A percentile compares a stretch with the other conserved stretches of the same genome.
Evolutionary conservation across 2,888 invertebrate genomes (phyloP).

Genomic region (Apodemia hepburni): DNA sequence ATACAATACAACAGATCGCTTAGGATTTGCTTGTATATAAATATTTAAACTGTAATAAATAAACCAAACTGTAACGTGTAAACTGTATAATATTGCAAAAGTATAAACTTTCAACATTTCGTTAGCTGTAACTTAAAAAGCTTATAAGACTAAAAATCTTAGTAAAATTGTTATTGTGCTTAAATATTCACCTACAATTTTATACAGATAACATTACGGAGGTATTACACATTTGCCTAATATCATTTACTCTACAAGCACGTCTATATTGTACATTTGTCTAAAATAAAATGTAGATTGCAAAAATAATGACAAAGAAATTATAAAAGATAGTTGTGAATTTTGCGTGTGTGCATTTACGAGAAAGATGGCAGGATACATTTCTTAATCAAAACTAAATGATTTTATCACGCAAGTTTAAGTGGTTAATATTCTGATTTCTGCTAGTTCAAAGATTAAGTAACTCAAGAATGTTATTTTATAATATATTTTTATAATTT

Average conservation of each 20-base stretch:
- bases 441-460: no score
- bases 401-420: no score
- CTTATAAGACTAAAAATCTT: background rate
- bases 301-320: background rate
- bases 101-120: background rate
- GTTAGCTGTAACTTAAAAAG: background rate
- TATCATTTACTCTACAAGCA: constrained; percentile 7
- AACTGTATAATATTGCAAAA: constrained; percentile 6
- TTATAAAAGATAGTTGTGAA: no score
- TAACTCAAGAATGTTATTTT: no score
- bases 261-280: background rate
- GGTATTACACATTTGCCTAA: constrained; percentile 11
- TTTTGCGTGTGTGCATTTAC: no score
- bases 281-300: background rate
- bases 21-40: no score
- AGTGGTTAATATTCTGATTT: no score
- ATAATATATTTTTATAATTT: no score
- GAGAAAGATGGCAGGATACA: background rate
- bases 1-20: no score
- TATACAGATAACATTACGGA: constrained; percentile 4
- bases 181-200: constrained; percentile 1
- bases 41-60: background rate
- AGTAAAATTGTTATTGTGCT: constrained; percentile 10
- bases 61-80: background rate
- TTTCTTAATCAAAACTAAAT: background rate